These are phyloP conservation scores for Drosophila demipolita DNA, from an alignment of 2,888 invertebrate genomes.

Conservation along the genomic window DNA sequence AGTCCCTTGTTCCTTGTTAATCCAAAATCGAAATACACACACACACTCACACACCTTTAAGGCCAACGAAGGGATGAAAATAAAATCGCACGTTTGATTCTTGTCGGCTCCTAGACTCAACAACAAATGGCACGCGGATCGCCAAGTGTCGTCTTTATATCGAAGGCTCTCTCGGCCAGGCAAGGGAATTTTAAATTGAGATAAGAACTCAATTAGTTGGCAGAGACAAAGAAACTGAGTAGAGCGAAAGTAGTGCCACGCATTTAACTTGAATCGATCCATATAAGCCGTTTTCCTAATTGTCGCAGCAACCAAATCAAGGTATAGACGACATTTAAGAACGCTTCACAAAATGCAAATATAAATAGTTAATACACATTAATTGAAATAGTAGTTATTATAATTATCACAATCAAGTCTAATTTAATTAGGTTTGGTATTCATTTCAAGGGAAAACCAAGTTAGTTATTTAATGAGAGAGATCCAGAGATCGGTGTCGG, in stretches of 20 bases:
- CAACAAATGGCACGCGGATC: conserved; percentile 83
- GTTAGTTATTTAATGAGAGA: conserved; percentile 1
- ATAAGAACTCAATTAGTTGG: conserved; percentile 58
- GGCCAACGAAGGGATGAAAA: conserved; percentile 71
- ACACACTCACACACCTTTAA: conserved; percentile 68
- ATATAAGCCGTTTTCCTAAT: conserved; percentile 79
- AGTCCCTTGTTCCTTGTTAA: conserved; percentile 9
- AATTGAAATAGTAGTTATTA: not conserved
- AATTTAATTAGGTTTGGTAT: not conserved
- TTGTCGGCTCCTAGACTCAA: conserved; percentile 83
- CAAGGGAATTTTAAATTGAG: conserved; percentile 44
- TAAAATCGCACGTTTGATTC: conserved; percentile 78
- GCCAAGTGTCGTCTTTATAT: conserved; percentile 81
- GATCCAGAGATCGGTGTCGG: conserved; percentile 6
- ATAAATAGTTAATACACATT: not conserved
- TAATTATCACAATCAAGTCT: not conserved
- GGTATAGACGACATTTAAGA: conserved; percentile 31
- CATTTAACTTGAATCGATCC: conserved; percentile 75
- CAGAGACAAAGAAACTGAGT: conserved; percentile 41
- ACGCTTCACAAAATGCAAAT: conserved; percentile 25
- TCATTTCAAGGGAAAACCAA: not conserved
- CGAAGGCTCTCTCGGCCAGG: conserved; percentile 54
- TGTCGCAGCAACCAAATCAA: conserved; percentile 15
- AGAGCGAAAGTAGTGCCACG: conserved; percentile 43
- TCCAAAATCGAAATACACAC: conserved; percentile 1